Evolutionary conservation across 2,888 invertebrate genomes (phyloP).

Genomic region (Apodemia zela): DNA sequence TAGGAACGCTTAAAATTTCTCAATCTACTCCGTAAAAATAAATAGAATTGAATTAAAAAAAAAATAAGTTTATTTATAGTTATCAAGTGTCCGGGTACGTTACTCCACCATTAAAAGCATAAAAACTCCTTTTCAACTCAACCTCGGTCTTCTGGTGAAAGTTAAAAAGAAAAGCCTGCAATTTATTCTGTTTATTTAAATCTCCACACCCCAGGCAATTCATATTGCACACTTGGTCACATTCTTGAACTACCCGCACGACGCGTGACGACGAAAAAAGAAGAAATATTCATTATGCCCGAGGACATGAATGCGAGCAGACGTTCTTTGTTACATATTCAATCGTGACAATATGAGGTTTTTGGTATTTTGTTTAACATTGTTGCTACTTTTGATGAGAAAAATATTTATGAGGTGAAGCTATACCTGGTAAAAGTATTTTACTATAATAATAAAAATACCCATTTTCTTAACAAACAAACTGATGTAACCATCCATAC

Average conservation of each 20-base stretch:
- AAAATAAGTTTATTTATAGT: neutral
- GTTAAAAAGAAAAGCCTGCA: constrained; percentile 5
- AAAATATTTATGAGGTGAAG: constrained; percentile 21
- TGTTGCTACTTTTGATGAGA: constrained; percentile 36
- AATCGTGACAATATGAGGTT: constrained; percentile 48
- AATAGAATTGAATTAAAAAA: too few relatives aligned
- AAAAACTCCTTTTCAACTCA: constrained; percentile 12
- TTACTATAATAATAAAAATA: too few relatives aligned
- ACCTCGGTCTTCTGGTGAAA: constrained; percentile 17
- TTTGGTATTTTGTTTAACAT: constrained; percentile 40
- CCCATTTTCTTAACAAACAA: too few relatives aligned
- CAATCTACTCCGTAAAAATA: too few relatives aligned
- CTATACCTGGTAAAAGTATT: too few relatives aligned
- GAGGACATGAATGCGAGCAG: constrained; percentile 49
- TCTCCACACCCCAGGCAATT: constrained; percentile 51
- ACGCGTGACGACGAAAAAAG: constrained; percentile 39
- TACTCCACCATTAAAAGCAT: neutral
- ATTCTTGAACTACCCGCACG: constrained; percentile 59
- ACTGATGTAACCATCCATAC: too few relatives aligned
- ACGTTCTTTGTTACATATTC: constrained; percentile 56
- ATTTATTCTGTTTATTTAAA: constrained; percentile 39
- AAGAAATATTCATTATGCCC: constrained; percentile 47
- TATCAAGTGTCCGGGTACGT: too few relatives aligned
- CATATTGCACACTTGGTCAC: constrained; percentile 69
- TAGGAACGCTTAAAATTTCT: too few relatives aligned